Conservation (phyloP, 92 coral and sea anemone genomes). For the Paramuricea clavata region DNA sequence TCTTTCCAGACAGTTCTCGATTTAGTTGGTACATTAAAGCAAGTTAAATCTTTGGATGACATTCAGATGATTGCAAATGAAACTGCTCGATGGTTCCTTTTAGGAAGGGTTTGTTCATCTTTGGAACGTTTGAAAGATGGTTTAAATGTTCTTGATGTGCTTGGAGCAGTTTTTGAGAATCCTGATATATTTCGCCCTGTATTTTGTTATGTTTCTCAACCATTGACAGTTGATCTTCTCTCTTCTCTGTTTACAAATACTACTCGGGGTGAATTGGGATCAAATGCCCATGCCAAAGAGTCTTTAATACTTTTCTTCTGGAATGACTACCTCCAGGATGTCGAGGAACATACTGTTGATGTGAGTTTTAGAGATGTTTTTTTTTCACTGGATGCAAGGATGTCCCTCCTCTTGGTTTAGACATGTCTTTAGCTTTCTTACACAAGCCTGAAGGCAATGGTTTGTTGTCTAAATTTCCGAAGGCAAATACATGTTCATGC, state of each 20-base stretch:
- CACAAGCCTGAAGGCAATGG: slow-evolving; percentile 53
- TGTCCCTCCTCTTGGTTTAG: slow-evolving; percentile 66
- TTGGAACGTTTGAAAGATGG: slow-evolving; percentile 71
- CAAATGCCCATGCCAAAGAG: slow-evolving; percentile 68
- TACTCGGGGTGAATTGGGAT: slow-evolving; percentile 67
- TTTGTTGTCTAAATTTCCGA: slow-evolving; percentile 5
- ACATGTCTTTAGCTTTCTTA: not conserved
- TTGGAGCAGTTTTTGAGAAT: slow-evolving; percentile 57
- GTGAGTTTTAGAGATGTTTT: slow-evolving; percentile 70
- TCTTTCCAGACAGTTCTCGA: slow-evolving; percentile 24
- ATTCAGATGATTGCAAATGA: slow-evolving; percentile 54
- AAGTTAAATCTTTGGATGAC: slow-evolving; percentile 59
- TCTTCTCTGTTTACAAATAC: slow-evolving; percentile 60
- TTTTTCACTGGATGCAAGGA: slow-evolving; percentile 74
- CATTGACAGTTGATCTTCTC: slow-evolving; percentile 66
- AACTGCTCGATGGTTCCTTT: slow-evolving; percentile 69
- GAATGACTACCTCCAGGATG: slow-evolving; percentile 74
- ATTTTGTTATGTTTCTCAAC: slow-evolving; percentile 63
- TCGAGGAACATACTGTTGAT: slow-evolving; percentile 72
- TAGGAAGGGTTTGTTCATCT: slow-evolving; percentile 68
- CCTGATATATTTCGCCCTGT: slow-evolving; percentile 65
- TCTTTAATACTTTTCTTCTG: slow-evolving; percentile 63
- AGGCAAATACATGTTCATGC: slow-evolving; percentile 21
- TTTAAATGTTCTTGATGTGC: slow-evolving; percentile 67
- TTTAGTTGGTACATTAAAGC: slow-evolving; percentile 75